These are phyloP conservation scores for Darevskia nairensis DNA, from an alignment of 2,797 vertebrate genomes.

Conservation along the genomic window DNA sequence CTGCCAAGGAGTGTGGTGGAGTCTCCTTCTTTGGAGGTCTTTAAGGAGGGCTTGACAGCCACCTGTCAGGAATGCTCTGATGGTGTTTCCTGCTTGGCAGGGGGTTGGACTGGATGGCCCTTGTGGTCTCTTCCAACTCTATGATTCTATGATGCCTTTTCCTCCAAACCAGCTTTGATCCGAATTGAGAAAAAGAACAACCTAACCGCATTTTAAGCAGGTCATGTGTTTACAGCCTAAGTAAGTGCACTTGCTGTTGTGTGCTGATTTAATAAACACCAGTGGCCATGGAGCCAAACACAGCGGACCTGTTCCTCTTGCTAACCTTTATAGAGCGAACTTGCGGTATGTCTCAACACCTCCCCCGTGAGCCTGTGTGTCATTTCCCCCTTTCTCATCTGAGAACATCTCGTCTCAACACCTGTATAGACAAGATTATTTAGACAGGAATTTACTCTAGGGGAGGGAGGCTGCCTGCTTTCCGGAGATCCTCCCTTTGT, in stretches of 20 bases:
- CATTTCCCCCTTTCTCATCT: constrained; percentile 31
- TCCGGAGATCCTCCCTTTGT: constrained; percentile 58
- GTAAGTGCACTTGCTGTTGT: constrained; percentile 38
- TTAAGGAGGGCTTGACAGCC: no score
- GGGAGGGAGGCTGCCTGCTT: constrained; percentile 32
- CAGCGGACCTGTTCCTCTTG: constrained; percentile 44
- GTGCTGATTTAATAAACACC: neutral
- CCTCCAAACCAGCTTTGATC: no score
- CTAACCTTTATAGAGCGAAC: constrained; percentile 38
- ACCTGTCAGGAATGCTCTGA: no score
- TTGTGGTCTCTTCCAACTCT: no score
- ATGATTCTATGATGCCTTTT: no score
- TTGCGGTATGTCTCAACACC: constrained; percentile 44
- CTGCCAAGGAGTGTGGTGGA: no score
- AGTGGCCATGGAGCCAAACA: constrained; percentile 55
- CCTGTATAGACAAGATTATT: constrained; percentile 72
- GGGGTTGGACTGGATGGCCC: no score
- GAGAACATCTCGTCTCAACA: constrained; percentile 61
- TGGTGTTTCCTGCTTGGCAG: no score
- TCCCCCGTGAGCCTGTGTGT: constrained; percentile 58
- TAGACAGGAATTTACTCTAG: constrained; percentile 58
- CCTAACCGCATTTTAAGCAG: no score
- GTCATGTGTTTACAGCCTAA: neutral
- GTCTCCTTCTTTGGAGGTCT: no score
- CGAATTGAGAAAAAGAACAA: no score